Percentiles rank a stretch among this genome's conserved stretches.
These are phyloP conservation scores for Neosilurus hyrtlii DNA, from an alignment of 2,797 vertebrate species.

Conservation along the genomic window DNA sequence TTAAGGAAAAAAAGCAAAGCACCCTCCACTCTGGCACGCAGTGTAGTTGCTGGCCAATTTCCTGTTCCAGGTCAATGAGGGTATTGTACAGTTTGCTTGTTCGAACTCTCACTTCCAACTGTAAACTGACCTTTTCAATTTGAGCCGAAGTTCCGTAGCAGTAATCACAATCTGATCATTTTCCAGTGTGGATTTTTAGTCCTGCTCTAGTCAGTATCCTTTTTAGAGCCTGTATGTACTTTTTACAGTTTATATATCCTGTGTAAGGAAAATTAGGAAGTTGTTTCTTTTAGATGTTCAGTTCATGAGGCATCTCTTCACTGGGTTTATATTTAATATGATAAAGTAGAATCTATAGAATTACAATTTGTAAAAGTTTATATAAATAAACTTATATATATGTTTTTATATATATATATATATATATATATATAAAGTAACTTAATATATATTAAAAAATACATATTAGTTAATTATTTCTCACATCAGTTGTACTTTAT, in stretches of 20 bases:
- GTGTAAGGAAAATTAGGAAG: background rate
- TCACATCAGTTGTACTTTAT: background rate
- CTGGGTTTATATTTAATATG: background rate
- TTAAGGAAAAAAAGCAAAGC: slow-evolving; percentile 17
- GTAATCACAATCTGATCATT: slow-evolving; percentile 38
- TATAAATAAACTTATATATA: too few relatives aligned
- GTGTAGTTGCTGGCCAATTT: slow-evolving; percentile 58
- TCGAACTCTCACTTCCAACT: slow-evolving; percentile 57
- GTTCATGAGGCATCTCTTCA: background rate
- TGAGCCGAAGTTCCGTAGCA: slow-evolving; percentile 53
- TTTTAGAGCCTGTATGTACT: background rate
- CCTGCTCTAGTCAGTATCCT: slow-evolving; percentile 16
- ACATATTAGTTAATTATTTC: background rate
- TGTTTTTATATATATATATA: background rate
- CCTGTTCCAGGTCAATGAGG: slow-evolving; percentile 67
- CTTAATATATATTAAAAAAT: too few relatives aligned
- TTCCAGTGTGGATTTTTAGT: slow-evolving; percentile 10
- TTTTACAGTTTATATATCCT: background rate
- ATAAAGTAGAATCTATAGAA: background rate
- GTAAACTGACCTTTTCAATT: slow-evolving; percentile 65
- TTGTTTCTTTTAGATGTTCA: background rate
- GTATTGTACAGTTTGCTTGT: slow-evolving; percentile 63
- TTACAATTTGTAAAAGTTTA: background rate
- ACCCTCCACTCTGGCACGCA: slow-evolving; percentile 41
- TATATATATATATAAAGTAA: too few relatives aligned